Conservation (phyloP, 2,797 vertebrate genomes). For the Cyclopterus lumpus region DNA sequence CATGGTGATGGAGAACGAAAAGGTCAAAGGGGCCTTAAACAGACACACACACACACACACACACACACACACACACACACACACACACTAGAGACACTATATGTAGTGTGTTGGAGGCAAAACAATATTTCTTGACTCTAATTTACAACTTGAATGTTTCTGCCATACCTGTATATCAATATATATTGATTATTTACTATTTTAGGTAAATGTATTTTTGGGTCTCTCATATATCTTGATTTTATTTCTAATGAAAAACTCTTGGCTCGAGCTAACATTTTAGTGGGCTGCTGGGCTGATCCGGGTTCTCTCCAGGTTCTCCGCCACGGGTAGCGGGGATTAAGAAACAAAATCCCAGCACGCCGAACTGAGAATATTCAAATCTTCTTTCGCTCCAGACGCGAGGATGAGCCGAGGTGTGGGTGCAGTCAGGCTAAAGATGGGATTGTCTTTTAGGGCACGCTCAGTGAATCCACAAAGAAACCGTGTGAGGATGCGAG, state of each 20-base stretch:
- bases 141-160: slow-evolving; percentile 26
- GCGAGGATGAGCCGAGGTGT: slow-evolving; percentile 67
- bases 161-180: neutral
- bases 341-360: slow-evolving; percentile 65
- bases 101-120: slow-evolving; percentile 15
- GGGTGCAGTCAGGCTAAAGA: slow-evolving; percentile 67
- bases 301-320: slow-evolving; percentile 27
- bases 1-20: slow-evolving; percentile 50
- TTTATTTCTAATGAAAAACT: neutral
- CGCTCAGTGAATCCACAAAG: slow-evolving; percentile 59
- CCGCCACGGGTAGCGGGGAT: slow-evolving; percentile 50
- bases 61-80: slow-evolving; percentile 6
- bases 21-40: slow-evolving; percentile 20
- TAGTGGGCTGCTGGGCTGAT: slow-evolving; percentile 22
- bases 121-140: slow-evolving; percentile 12
- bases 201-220: neutral
- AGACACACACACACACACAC: slow-evolving; percentile 8
- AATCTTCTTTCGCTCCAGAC: slow-evolving; percentile 69
- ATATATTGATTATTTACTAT: neutral
- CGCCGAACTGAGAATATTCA: slow-evolving; percentile 70
- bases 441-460: slow-evolving; percentile 72
- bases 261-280: slow-evolving; percentile 3
- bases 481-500: slow-evolving; percentile 54
- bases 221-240: neutral
- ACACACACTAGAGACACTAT: neutral